Conservation (phyloP, 2,113 vertebrate species). For the Calyptommatus sinebrachiatus region DNA sequence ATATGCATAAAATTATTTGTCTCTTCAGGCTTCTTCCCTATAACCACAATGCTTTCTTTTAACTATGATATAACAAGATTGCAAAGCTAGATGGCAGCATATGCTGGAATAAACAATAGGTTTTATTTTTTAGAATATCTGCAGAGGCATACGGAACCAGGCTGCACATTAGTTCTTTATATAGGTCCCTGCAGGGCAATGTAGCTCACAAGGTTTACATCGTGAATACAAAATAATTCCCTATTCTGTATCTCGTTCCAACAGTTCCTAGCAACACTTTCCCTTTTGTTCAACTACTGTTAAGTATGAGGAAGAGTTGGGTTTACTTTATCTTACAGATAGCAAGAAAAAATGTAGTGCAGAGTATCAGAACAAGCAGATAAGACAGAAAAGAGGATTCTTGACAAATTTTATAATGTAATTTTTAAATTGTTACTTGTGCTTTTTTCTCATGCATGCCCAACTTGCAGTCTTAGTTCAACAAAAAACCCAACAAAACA, state of each 20-base stretch:
- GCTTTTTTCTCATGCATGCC: background rate
- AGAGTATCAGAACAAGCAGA: background rate
- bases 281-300: background rate
- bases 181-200: background rate
- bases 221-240: slow-evolving; percentile 10
- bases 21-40: rapidly evolving
- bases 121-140: background rate
- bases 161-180: slow-evolving; percentile 38
- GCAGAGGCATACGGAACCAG: slow-evolving; percentile 7
- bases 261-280: background rate
- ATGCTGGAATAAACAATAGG: background rate
- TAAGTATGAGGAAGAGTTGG: background rate
- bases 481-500: background rate
- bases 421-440: background rate
- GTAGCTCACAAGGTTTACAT: slow-evolving; percentile 24
- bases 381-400: background rate
- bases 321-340: background rate
- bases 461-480: background rate
- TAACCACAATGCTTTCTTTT: too few relatives aligned
- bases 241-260: background rate
- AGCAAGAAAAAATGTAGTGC: background rate
- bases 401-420: background rate
- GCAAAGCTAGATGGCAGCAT: slow-evolving; percentile 60
- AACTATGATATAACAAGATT: rapidly evolving
- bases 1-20: background rate